Evolutionary conservation across 2,113 vertebrate genomes (phyloP).

Genomic region (Eira barbara): DNA sequence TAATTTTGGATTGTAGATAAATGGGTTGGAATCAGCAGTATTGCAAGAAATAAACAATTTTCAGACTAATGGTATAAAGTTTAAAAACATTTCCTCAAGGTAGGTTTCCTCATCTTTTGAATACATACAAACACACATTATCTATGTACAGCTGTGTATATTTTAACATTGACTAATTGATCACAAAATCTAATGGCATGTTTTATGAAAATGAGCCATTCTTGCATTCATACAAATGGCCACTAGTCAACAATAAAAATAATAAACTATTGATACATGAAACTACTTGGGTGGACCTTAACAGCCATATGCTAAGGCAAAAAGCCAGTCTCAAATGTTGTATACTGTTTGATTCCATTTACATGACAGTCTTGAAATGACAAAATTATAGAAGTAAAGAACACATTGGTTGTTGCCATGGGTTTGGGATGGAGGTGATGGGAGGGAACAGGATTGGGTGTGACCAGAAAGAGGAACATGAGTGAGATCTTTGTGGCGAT

Average conservation of each 20-base stretch:
- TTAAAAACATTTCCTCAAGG: neutral
- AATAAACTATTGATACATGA: neutral
- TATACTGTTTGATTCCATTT: neutral
- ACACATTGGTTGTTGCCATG: neutral
- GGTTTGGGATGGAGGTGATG: neutral
- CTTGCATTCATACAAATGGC: neutral
- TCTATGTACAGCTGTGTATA: neutral
- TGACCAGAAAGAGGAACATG: neutral
- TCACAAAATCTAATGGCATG: neutral
- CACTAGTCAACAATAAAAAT: neutral
- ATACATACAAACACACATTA: neutral
- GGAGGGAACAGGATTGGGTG: neutral
- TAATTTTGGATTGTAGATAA: constrained; percentile 18
- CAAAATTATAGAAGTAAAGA: neutral
- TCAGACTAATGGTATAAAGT: neutral
- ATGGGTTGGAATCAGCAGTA: neutral
- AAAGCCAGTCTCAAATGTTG: neutral
- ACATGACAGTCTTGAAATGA: neutral
- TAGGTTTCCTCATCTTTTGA: neutral
- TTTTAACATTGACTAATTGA: neutral
- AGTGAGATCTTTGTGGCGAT: neutral
- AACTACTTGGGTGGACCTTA: neutral
- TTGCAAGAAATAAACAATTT: constrained; percentile 2
- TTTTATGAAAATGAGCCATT: neutral
- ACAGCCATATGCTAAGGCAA: neutral